Base-by-base conservation (phyloP, 2,113 vertebrate species). In the Myrmophylax atrothorax region DNA sequence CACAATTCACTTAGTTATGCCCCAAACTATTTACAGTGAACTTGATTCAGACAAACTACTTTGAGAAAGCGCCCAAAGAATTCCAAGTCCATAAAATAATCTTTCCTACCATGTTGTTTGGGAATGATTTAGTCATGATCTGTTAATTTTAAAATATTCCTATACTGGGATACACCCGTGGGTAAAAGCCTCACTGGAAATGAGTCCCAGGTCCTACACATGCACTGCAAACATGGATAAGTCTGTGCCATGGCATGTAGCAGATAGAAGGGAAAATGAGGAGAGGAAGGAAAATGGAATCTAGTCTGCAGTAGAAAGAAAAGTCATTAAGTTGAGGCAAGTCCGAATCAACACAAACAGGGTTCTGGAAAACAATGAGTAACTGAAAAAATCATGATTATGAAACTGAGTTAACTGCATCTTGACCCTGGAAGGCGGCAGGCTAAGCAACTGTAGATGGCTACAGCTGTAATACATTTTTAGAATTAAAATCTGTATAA, bases 11-110 rank as follows among this genome's bases (percentile, higher is more conserved):
- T 88, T 93, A 60, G 59, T 93, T 84, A 86, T 88, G 69, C 26
- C 82, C 44, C 52, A 80, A 83, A 96, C 59, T 95, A 96, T 93
- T 95, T 95, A 96, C 93, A 96, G 64, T 56, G 40, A 94, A 90
- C 53, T 94, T 17, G 37, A 92, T 40, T 93, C 88, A 92, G 75
- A 90, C 42, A 77, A 83, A 87, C 59, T 19, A 11, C 42, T 88
- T 73, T 15, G 17, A 85, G 46, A 87, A 87, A 80, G 63, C 0
- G 0, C 64, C 62, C 70, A 50, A 83, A 73, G 75, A 87, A 69
- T 73, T 74, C 64, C 72, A 83, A 90, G 40, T 60, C 47, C 59
- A 52, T 80, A 70, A 93, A 90, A 94, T 63, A 74, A 88, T 73
- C 47, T 72, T 68, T 84, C 62, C 72, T 60, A 81, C 40, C 60